Percentiles rank a stretch among this genome's conserved stretches.
Conservation (phyloP, 2,797 vertebrate species). For the Strix occidentalis region DNA sequence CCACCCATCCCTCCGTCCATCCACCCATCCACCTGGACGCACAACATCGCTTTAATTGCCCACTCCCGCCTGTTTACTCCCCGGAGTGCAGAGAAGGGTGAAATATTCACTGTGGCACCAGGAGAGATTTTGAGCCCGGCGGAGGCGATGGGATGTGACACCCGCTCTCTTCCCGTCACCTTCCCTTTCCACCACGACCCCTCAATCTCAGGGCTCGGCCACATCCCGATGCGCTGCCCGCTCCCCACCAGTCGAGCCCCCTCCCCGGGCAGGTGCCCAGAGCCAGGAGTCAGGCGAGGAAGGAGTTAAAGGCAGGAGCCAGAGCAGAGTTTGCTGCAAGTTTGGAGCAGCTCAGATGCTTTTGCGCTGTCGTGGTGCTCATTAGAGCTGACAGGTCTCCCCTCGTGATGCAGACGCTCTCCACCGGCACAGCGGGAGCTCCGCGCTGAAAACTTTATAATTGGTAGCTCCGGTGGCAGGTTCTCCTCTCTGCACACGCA, state of each 20-base stretch:
- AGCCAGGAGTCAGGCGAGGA: not conserved
- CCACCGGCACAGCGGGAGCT: conserved; percentile 61
- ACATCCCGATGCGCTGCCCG: not conserved
- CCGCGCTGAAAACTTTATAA: conserved; percentile 79
- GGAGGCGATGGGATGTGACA: conserved; percentile 56
- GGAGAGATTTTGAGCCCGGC: not conserved
- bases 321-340: conserved; percentile 50
- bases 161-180: conserved; percentile 27
- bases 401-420: conserved; percentile 57
- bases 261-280: accelerated
- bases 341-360: conserved; percentile 50
- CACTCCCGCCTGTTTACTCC: not conserved
- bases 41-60: conserved; percentile 23
- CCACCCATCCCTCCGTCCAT: not conserved
- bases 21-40: not conserved
- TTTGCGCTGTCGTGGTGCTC: conserved; percentile 57
- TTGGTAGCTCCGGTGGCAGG: conserved; percentile 82
- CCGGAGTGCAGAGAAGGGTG: not conserved
- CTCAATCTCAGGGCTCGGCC: not conserved
- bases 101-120: conserved; percentile 65
- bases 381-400: conserved; percentile 75
- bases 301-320: conserved; percentile 57
- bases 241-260: not conserved
- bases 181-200: not conserved
- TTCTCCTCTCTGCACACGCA: conserved; percentile 71